Conservation (phyloP, 1,140 invertebrate genomes). For the Aphelenchoides besseyi region DNA sequence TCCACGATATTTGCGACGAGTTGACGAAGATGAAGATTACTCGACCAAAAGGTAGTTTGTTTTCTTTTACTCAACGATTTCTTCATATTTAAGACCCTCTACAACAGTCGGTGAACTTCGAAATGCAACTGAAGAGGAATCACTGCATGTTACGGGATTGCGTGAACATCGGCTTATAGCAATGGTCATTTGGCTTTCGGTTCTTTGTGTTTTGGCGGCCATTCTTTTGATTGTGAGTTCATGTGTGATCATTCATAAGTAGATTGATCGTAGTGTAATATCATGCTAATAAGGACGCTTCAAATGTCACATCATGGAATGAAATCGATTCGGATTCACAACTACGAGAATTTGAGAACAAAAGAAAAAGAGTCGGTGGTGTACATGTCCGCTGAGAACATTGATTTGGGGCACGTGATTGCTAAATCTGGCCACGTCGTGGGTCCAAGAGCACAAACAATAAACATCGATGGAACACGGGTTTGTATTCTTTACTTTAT, state of each 20-base stretch:
- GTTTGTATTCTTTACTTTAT: conserved; percentile 20
- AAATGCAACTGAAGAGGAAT: conserved; percentile 19
- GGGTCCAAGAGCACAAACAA: conserved; percentile 31
- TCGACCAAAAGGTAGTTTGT: background rate
- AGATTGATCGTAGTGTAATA: conserved; percentile 30
- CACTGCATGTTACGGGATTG: conserved; percentile 39
- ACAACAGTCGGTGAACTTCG: conserved; percentile 8
- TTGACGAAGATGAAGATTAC: background rate
- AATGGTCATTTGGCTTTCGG: conserved; percentile 40
- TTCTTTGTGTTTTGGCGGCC: conserved; percentile 37
- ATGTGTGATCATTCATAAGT: background rate
- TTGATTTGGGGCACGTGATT: conserved; percentile 50
- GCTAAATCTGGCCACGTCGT: conserved; percentile 50
- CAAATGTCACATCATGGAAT: conserved; percentile 46
- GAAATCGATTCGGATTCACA: conserved; percentile 38
- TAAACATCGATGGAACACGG: conserved; percentile 37
- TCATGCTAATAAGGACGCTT: conserved; percentile 41
- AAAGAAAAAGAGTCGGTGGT: conserved; percentile 41
- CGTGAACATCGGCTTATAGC: conserved; percentile 36
- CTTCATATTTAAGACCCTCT: background rate
- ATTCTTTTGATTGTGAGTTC: conserved; percentile 39
- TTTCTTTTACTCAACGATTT: background rate
- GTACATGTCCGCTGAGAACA: conserved; percentile 47
- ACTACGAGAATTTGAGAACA: conserved; percentile 44
- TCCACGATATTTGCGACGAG: conserved; percentile 17